Evolutionary conservation across 1,140 invertebrate genomes (phyloP), one percentile per base, ranked within the genome.

Genomic region (Aphelenchoides avenae): DNA sequence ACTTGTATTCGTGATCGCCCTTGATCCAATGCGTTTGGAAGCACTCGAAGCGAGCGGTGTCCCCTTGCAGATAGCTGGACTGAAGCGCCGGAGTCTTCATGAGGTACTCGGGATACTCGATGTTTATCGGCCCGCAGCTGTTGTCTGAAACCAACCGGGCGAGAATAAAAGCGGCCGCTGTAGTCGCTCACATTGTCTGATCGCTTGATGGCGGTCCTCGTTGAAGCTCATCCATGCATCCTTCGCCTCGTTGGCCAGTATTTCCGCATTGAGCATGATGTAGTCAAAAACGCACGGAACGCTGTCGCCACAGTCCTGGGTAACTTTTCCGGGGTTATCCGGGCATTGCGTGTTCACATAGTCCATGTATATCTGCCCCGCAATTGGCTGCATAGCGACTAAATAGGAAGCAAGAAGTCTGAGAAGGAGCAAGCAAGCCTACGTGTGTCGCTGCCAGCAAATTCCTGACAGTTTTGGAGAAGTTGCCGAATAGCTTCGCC

Each of bases 21-120:
- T 71, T 69, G 47, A 75, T 70, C 73, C 73, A 75, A 55, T 75
- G 73, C 1, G 71, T 71, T 53, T 75, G 73, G 66, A 70, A 76
- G 46, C 73, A 75, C 33, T 75, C 73, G 44, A 75, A 75, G 4
- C 74, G 52, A 13, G 74, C 73, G 20, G 70, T 57, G 57, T 75
- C 72, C 40, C 65, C 71, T 52, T 77, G 57, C 51, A 75, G 27
- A 48, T 75, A 75, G 29, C 56, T 66, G n/a, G 73, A 70, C 4
- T 64, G 39, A 18, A 75, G 36, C 30, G 73, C 65, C 9, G 73
- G 69, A 2, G 65, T 71, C 39, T 75, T 75, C 52, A 75, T 64
- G 47, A 75, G 27, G 56, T 75, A 75, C 48, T 75, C 73, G 11
- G 73, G 73, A 55, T 75, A 75, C 46, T 75, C 73, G 39, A 75